Conservation (phyloP, 1,140 invertebrate species). For the Cherax quadricarinatus region DNA sequence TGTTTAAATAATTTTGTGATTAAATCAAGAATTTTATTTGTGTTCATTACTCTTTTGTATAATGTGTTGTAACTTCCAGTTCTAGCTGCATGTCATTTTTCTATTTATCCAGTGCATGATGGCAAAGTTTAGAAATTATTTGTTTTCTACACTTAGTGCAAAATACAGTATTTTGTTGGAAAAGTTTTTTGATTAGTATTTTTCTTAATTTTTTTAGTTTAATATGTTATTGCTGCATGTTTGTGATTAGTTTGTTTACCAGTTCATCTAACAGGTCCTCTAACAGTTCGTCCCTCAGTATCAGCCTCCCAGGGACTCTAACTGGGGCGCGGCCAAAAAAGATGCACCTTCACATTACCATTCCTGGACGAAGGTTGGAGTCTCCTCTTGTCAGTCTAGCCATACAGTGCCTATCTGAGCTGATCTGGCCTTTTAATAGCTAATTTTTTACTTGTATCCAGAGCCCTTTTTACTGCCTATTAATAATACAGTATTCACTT, state of each 20-base stretch:
- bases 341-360: conserved; percentile 48
- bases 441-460: too few species aligned
- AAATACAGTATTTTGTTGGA: not conserved
- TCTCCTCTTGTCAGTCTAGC: conserved; percentile 5
- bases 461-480: too few species aligned
- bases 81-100: not conserved
- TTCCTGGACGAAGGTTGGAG: conserved; percentile 63
- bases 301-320: conserved; percentile 9
- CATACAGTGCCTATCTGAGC: not conserved
- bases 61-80: not conserved
- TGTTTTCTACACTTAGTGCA: not conserved
- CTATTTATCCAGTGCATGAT: not conserved
- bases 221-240: conserved; percentile 7
- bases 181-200: not conserved
- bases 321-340: conserved; percentile 54
- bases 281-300: conserved; percentile 25
- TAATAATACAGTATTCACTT: too few species aligned
- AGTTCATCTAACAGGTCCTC: conserved; percentile 30
- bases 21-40: not conserved
- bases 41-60: not conserved
- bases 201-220: not conserved
- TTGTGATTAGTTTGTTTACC: conserved; percentile 19
- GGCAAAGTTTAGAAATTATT: not conserved
- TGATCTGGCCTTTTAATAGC: not conserved
- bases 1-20: not conserved